Percentiles rank a stretch among this genome's conserved stretches.
Evolutionary conservation across 2,888 invertebrate species (phyloP).

Genomic region (Apoda limacodes): DNA sequence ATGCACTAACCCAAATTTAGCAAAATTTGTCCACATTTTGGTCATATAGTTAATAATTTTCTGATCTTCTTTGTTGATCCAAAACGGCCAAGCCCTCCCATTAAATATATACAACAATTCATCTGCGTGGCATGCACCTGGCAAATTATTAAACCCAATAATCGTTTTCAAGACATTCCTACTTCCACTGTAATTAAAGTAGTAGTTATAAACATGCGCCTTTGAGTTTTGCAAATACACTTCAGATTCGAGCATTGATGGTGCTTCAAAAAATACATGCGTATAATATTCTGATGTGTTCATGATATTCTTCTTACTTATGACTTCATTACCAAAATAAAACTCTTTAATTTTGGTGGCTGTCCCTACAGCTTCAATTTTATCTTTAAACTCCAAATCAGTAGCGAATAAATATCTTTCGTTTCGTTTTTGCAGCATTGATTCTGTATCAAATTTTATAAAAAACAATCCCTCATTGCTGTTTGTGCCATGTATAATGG

Average conservation of each 20-base stretch:
- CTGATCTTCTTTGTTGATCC: slow-evolving; percentile 31
- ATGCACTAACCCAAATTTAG: slow-evolving; percentile 59
- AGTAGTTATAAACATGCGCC: slow-evolving; percentile 41
- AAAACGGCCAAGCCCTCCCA: slow-evolving; percentile 35
- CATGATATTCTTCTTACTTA: slow-evolving; percentile 39
- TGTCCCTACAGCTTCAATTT: slow-evolving; percentile 31
- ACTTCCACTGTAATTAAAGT: slow-evolving; percentile 45
- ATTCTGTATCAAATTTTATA: slow-evolving; percentile 25
- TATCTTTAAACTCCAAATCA: slow-evolving; percentile 40
- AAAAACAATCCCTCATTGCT: slow-evolving; percentile 46
- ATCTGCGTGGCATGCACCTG: slow-evolving; percentile 50
- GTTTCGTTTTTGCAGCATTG: slow-evolving; percentile 32
- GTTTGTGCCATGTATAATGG: slow-evolving; percentile 32
- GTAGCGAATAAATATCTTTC: slow-evolving; percentile 46
- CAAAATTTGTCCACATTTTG: slow-evolving; percentile 53
- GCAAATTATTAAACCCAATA: slow-evolving; percentile 28
- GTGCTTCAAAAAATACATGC: slow-evolving; percentile 51
- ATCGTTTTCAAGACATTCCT: slow-evolving; percentile 42
- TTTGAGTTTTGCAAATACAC: slow-evolving; percentile 23
- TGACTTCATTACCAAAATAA: slow-evolving; percentile 55
- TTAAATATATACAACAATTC: slow-evolving; percentile 52
- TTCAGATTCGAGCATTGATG: slow-evolving; percentile 41
- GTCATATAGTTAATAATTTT: slow-evolving; percentile 42
- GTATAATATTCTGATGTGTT: slow-evolving; percentile 45
- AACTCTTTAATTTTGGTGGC: slow-evolving; percentile 39